Evolutionary conservation across 2,888 invertebrate genomes (phyloP).

Genomic region (Augiades crinisus): DNA sequence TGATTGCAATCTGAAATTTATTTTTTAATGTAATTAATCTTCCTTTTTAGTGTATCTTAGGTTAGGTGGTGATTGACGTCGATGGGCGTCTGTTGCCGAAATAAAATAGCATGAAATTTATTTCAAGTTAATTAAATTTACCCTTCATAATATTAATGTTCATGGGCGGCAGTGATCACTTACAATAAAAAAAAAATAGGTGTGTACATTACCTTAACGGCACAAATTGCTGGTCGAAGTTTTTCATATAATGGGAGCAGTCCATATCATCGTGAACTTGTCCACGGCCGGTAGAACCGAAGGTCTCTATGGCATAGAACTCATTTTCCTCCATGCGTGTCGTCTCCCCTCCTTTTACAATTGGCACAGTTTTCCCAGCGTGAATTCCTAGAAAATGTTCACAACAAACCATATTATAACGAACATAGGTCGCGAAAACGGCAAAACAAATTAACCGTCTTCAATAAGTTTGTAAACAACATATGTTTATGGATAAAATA

Average conservation of each 20-base stretch:
- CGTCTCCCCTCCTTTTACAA: conserved; percentile 99
- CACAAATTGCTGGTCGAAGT: conserved; percentile 95
- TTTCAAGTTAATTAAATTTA: too few relatives aligned
- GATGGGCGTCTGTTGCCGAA: too few relatives aligned
- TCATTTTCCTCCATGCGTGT: conserved; percentile 99
- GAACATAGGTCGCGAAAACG: too few relatives aligned
- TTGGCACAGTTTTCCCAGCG: conserved; percentile 99
- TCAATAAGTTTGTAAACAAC: too few relatives aligned
- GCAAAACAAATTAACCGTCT: too few relatives aligned
- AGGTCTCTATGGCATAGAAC: conserved; percentile 99
- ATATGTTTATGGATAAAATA: too few relatives aligned
- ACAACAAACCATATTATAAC: neutral
- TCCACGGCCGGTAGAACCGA: conserved; percentile 97
- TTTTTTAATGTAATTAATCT: neutral
- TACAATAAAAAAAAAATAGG: too few relatives aligned
- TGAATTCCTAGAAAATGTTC: conserved; percentile 84
- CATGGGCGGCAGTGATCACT: too few relatives aligned
- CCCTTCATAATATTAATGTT: too few relatives aligned
- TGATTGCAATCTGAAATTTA: conserved; percentile 87
- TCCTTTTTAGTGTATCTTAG: too few relatives aligned
- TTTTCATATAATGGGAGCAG: conserved; percentile 99
- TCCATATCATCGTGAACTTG: conserved; percentile 99
- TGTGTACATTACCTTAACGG: conserved; percentile 90
- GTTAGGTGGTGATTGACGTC: too few relatives aligned
- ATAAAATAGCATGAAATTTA: too few relatives aligned